Base-by-base conservation (phyloP, 2,113 vertebrate genomes). In the Mesoclemmys tuberculata region DNA sequence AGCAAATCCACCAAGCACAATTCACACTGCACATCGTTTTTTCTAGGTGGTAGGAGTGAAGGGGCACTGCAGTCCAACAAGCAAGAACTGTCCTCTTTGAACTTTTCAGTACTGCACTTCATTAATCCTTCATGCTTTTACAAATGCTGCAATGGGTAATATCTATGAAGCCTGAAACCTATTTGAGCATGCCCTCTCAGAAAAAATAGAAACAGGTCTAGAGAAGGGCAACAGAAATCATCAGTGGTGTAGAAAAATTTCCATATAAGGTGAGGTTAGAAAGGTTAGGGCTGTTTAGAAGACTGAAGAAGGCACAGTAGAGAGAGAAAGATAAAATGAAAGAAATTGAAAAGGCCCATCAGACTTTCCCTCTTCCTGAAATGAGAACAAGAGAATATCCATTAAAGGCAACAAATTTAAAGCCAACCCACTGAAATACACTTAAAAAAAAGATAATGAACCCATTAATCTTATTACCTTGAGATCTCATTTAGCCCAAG, bases 401-500 rank as follows among this genome's bases (percentile, higher is more conserved):
- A 77, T 29, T n/a, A 27, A 75, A 75, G 6, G 24, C 41, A 44
- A 75, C 41, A 46, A 24, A 75, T 75, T 44, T 44, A 75, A 75
- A 75, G 38, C 44, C 71, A 87, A 90, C 22, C 93, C 51, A 78
- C 35, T 92, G 95, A 54, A 92, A 77, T 44, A 75, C 11, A 26
- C 24, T 44, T 41, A 22, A 55, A 55, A 55, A 18, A 55, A 38
- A 94, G 77, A 82, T 85, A 94, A 92, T 89, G 96, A 96, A 94
- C 13, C 35, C 61, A 68, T 0, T 2, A 94, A 93, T 74, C 80
- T 82, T 85, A 74, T 90, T 85, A 96, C 93, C 92, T 88, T 89
- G 95, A 96, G 94, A 96, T 96, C 14, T 92, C 85, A 38, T 92
- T 22, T 88, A 93, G 95, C 95, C 95, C 95, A 96, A 94, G 95